Base-by-base conservation (phyloP, 2,113 vertebrate species). In the Eolophus roseicapilla region DNA sequence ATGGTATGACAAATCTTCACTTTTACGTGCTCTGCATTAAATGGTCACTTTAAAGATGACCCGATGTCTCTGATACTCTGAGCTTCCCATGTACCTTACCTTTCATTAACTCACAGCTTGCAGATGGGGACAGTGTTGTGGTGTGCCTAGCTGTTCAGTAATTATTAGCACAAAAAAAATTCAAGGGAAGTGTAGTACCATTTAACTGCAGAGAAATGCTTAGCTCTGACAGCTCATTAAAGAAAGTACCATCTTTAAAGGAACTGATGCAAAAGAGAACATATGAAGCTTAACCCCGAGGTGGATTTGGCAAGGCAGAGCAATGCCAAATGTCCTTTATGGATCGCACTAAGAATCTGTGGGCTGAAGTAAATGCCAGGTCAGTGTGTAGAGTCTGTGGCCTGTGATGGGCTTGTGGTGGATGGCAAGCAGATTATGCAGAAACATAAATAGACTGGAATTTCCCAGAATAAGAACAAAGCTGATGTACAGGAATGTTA, bases 221-320 rank as follows among this genome's bases (percentile, higher is more conserved):
- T 78, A 80, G 83, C 84, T 96, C 92, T 97, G 96, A 97, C 96
- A 97, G 96, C 95, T 96, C 96, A 60, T 96, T 97, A 97, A 94
- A 94, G 96, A 96, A 94, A 96, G 88, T 20, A 96, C 93, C 95
- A 95, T 96, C 96, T 96, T 94, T 96, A 92, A 97, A 97, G 93
- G 96, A 96, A 96, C 91, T 96, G 96, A 97, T 96, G 96, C 96
- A 97, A 97, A 96, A 96, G 95, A 91, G 92, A 97, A 91, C 96
- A 97, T 96, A 96, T 94, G 96, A 97, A 96, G 95, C 91, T 92
- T 53, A 96, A 96, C 93, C 96, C 96, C 10, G 88, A 91, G 96
- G 96, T 96, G 96, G 91, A 96, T 96, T 94, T 96, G 96, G 96
- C 96, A 97, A 87, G 81, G 83, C 88, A 92, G 86, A 95, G 95